Evolutionary conservation across 2,113 vertebrate species (phyloP), one percentile per base, ranked within the genome.

Genomic region (Ursus arctos): DNA sequence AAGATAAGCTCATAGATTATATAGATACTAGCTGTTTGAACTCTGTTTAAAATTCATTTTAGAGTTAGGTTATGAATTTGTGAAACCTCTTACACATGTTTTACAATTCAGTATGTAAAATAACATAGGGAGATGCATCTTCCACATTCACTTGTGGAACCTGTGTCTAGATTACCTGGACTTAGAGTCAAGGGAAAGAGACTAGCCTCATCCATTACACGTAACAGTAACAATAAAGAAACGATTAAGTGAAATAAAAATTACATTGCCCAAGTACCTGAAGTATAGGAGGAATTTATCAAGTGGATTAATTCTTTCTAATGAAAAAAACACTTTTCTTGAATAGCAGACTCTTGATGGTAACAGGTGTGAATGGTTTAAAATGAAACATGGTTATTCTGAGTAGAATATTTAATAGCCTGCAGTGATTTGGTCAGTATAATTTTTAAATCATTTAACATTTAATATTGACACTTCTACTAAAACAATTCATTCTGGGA

Each of bases 221-320:
- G 33, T 55, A 93, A 87, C 11, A 67, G 53, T 79, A 95, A 88
- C 19, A 85, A 94, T 95, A 83, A 96, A 87, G 63, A 91, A 94
- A 96, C 97, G 49, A 88, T 91, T 94, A 77, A 33, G 19, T 65
- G 57, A 81, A 96, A 98, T 97, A 96, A 97, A 88, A 97, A 93
- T 87, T 72, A 14, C 71, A 87, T 80, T 84, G 87, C 13, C 67
- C 51, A 88, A 72, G 24, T 79, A 91, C 74, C 79, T 94, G 72
- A 82, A 80, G 31, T 69, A 81, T 14, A 49, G 16, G 53, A 93
- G 36, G 14, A 93, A 91, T 93, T 97, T 94, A 86, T 95, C 85
- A 97, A 91, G 77, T 96, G 53, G 63, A 97, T 93, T 94, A 95
- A 95, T 94, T 96, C 36, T 93, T 4, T 22, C 14, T 95, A 94